Percentiles rank a stretch among this genome's conserved stretches.
These are phyloP conservation scores for Lepidotrigona ventralis DNA, from an alignment of 1,140 invertebrate genomes.

Conservation along the genomic window DNA sequence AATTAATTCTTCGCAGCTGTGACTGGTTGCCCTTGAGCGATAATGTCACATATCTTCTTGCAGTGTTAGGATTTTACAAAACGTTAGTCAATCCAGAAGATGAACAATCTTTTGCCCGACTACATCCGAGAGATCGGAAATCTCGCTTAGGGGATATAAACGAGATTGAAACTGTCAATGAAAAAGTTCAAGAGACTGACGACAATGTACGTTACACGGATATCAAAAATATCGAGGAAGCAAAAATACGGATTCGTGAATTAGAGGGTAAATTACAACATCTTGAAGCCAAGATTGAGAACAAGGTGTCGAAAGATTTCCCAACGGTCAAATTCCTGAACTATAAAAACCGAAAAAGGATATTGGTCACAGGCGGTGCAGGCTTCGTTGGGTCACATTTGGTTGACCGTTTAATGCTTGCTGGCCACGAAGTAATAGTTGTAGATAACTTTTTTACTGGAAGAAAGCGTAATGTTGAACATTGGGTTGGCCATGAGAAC, in stretches of 20 bases:
- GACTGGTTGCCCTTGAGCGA: background rate
- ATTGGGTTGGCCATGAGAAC: constrained; percentile 99
- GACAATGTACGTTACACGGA: constrained; percentile 70
- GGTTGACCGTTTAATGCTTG: constrained; percentile 96
- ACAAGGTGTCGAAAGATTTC: constrained; percentile 89
- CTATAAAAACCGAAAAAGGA: constrained; percentile 94
- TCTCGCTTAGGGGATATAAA: constrained; percentile 30
- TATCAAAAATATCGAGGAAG: constrained; percentile 82
- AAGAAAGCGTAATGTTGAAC: constrained; percentile 97
- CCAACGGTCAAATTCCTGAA: constrained; percentile 94
- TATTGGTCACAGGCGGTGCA: constrained; percentile 97
- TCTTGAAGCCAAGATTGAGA: constrained; percentile 82
- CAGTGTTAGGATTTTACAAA: constrained; percentile 78
- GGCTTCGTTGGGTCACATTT: constrained; percentile 99
- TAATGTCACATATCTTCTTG: background rate
- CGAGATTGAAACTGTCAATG: constrained; percentile 40
- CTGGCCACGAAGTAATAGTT: constrained; percentile 98
- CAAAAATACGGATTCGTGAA: constrained; percentile 83
- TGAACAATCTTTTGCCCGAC: constrained; percentile 51
- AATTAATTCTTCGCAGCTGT: background rate
- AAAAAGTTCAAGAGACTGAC: constrained; percentile 44
- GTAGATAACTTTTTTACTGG: constrained; percentile 99
- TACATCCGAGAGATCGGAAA: constrained; percentile 38
- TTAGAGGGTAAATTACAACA: constrained; percentile 87
- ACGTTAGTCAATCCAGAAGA: constrained; percentile 71